Base-by-base conservation (phyloP, 2,888 invertebrate genomes). In the Watsonalla cultraria region DNA sequence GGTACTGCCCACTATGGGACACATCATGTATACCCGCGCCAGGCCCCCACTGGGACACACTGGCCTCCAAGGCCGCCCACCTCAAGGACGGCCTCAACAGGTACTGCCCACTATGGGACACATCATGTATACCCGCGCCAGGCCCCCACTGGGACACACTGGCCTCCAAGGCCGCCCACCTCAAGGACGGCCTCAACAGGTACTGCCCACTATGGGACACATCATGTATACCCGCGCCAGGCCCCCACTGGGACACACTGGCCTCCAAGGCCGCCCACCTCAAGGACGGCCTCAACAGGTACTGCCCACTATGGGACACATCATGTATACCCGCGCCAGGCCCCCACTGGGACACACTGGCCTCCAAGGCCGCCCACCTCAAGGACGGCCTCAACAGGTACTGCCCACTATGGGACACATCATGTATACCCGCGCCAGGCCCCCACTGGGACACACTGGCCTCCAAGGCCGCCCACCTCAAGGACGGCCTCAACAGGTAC, bases 371-470 rank as follows among this genome's bases (percentile, higher is more conserved):
- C 0, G 95, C 96, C 45, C 98, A 99, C 77, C 93, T 99, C 15
- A 97, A 97, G 82, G 98, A 99, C 79, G 99, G 99, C 5, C 92
- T 99, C 45, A 96, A 97, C 80, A 93, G 89, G 87, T 85, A 56
- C 7, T 96, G 24, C 91, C 96, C 70, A 95, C 97, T 51, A 97
- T 97, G 46, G 97, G 97, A 7, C 96, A 97, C 76, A n/a, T n/a
- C n/a, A 98, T 97, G 95, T 95, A 96, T 97, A 97, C 87, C 97
- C 98, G 53, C 92, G 98, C 65, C 97, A 99, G 60, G 99, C 98
- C 33, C 99, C 6, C 97, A 98, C 82, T 99, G 99, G 97, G 97
- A 97, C 85, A 96, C 95, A 50, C 88, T 97, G 59, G 96, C 96
- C 46, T 95, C 96, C 45, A 92, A 95, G 74, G 97, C 98, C 0